Evolutionary conservation across 2,113 vertebrate genomes (phyloP).

Genomic region (Sander lucioperca): DNA sequence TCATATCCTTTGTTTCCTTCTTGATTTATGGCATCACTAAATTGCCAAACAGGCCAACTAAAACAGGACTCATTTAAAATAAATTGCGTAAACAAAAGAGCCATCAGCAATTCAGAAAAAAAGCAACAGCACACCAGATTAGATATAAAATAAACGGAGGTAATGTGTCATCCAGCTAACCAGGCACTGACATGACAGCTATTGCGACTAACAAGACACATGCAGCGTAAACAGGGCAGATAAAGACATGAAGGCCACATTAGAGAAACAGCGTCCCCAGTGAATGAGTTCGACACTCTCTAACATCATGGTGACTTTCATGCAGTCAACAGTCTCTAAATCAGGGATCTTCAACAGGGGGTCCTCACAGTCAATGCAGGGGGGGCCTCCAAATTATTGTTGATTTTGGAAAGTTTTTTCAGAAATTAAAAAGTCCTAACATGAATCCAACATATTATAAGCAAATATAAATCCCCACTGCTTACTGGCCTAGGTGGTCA

Average conservation of each 20-base stretch:
- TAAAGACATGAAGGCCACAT: constrained; percentile 19
- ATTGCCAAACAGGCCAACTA: background rate
- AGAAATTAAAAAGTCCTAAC: too few species aligned
- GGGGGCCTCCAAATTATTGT: too few species aligned
- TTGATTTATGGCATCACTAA: constrained; percentile 27
- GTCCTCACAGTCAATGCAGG: too few species aligned
- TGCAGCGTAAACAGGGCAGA: constrained; percentile 2
- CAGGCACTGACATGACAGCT: constrained; percentile 5
- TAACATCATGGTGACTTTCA: background rate
- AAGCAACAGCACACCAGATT: background rate
- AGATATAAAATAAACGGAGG: constrained; percentile 16
- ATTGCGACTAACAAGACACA: constrained; percentile 21
- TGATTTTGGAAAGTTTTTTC: too few species aligned
- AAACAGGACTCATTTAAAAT: background rate
- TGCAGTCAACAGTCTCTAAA: background rate
- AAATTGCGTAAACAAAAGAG: background rate
- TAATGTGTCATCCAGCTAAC: constrained; percentile 13
- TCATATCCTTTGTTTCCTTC: constrained; percentile 35
- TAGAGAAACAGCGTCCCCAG: background rate
- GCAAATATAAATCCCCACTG: too few species aligned
- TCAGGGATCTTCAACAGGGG: too few species aligned
- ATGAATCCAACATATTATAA: too few species aligned
- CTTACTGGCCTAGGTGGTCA: too few species aligned
- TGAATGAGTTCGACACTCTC: constrained; percentile 4
- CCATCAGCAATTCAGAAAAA: background rate